Conservation (phyloP, 2,888 invertebrate species). For the Pseudanteris insignis region DNA sequence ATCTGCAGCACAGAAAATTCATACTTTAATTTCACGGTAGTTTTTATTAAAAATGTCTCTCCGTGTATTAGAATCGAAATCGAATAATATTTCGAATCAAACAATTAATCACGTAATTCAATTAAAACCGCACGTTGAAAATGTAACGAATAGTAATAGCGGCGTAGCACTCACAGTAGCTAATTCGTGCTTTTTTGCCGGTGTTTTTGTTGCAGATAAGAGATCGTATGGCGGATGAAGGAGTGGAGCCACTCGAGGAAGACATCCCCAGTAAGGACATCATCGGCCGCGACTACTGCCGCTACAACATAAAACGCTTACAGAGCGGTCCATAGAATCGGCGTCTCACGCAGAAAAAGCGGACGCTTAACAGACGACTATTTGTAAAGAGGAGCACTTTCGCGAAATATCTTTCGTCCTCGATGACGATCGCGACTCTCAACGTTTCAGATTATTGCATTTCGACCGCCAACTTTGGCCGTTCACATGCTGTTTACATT, state of each 20-base stretch:
- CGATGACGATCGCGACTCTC: constrained; percentile 13
- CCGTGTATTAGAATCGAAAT: no score
- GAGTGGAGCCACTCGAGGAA: constrained; percentile 70
- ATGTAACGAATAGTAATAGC: no score
- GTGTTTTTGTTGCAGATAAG: constrained; percentile 66
- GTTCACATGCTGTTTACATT: no score
- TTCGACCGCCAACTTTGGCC: no score
- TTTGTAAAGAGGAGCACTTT: constrained; percentile 16
- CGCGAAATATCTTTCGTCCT: constrained; percentile 12
- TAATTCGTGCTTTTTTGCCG: constrained; percentile 16
- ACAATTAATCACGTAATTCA: no score
- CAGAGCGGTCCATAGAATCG: constrained; percentile 37
- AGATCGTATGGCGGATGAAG: constrained; percentile 70
- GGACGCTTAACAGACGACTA: constrained; percentile 10
- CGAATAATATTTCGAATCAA: no score
- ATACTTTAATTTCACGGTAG: no score
- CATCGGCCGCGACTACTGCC: constrained; percentile 71
- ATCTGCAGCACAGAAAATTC: no score
- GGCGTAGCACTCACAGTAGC: no score
- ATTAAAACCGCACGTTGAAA: no score
- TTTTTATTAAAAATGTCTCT: no score
- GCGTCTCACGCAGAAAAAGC: constrained; percentile 6
- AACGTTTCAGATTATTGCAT: constrained; percentile 8
- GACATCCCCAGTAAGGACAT: constrained; percentile 71
- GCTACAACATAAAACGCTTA: constrained; percentile 63